Percentiles rank a stretch among this genome's conserved stretches.
Conservation (phyloP, 2,113 vertebrate species). For the Gavia stellata region DNA sequence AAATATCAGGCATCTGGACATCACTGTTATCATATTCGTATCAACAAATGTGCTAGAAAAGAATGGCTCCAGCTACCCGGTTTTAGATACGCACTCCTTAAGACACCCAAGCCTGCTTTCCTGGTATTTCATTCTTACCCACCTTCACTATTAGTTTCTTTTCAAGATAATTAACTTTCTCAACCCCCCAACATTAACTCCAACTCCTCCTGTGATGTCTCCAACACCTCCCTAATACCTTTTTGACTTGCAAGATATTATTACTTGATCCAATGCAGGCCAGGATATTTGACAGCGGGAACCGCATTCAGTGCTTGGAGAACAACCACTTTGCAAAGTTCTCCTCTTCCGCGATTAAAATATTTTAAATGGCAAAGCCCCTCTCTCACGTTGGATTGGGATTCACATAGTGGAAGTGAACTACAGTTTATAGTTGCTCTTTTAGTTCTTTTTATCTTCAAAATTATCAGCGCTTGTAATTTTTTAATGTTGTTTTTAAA, state of each 20-base stretch:
- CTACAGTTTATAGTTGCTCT: neutral
- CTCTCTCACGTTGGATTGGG: neutral
- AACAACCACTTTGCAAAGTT: neutral
- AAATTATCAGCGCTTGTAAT: neutral
- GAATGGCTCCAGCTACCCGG: neutral
- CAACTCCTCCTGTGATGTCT: neutral
- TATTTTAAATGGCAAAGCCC: slow-evolving; percentile 20
- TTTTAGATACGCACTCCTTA: neutral
- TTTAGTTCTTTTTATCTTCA: slow-evolving; percentile 28
- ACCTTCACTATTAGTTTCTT: slow-evolving; percentile 22
- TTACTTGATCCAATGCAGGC: neutral
- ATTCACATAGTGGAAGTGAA: neutral
- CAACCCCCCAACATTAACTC: neutral
- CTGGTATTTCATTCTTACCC: neutral
- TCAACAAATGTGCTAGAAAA: neutral
- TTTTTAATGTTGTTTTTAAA: slow-evolving; percentile 1
- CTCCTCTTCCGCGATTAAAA: neutral
- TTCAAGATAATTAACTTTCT: slow-evolving; percentile 22
- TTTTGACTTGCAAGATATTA: slow-evolving; percentile 12
- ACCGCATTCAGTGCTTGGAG: neutral
- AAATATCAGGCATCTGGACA: neutral
- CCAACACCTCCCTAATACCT: slow-evolving; percentile 26
- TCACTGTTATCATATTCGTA: neutral
- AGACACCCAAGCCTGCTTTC: neutral
- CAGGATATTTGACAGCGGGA: neutral